Evolutionary conservation across 2,113 vertebrate genomes (phyloP).

Genomic region (Mesembrinibis cayennensis): DNA sequence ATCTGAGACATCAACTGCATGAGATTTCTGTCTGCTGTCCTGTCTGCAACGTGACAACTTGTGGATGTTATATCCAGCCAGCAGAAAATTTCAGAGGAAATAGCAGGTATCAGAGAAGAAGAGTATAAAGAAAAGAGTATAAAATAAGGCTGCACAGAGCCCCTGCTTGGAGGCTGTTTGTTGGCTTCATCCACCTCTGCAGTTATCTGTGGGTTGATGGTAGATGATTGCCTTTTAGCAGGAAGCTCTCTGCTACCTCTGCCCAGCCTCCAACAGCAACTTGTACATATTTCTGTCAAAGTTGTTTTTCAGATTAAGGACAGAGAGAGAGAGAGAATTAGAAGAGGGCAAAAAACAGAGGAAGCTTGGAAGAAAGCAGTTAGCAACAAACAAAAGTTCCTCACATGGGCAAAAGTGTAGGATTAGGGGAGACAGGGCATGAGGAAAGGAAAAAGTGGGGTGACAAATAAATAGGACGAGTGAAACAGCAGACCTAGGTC

Average conservation of each 20-base stretch:
- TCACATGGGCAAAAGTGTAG: fast-evolving
- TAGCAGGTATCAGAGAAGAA: not conserved
- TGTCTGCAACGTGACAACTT: not conserved
- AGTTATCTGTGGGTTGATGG: not conserved
- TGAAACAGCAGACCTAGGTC: not conserved
- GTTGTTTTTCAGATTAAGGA: not conserved
- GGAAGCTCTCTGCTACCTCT: not conserved
- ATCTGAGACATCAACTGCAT: not conserved
- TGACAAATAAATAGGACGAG: not conserved
- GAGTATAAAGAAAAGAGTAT: not conserved
- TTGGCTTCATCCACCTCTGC: not conserved
- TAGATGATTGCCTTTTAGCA: not conserved
- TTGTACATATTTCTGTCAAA: not conserved
- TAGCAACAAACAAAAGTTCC: not conserved
- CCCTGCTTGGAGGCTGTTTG: not conserved
- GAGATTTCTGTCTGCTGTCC: not conserved
- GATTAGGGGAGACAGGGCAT: not conserved
- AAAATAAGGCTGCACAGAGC: not conserved
- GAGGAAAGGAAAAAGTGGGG: not conserved
- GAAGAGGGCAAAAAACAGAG: not conserved
- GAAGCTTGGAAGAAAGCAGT: not conserved
- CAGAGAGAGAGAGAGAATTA: not conserved
- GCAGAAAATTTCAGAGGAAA: not conserved
- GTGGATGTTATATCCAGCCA: not conserved
- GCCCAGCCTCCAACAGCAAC: not conserved